These are phyloP conservation scores for Paracentrotus lividus DNA, from an alignment of 53 echinoderm and acorn worm genomes.

Conservation along the genomic window DNA sequence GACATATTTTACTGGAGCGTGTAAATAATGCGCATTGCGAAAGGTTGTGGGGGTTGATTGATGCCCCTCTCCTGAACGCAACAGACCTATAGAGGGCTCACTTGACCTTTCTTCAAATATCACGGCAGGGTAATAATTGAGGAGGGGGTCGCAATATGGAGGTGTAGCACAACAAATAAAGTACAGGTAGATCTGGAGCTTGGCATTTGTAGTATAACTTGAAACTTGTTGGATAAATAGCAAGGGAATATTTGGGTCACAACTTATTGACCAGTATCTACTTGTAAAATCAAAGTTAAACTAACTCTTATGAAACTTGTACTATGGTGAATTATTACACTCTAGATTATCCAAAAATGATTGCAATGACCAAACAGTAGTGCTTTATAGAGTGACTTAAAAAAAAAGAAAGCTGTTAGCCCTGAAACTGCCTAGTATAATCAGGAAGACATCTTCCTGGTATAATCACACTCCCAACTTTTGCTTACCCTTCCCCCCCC, in stretches of 20 bases:
- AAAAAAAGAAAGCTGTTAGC: too few relatives aligned
- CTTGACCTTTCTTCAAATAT: not conserved
- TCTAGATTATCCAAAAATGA: too few relatives aligned
- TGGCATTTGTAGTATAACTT: not conserved
- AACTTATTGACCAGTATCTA: too few relatives aligned
- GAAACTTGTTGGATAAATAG: not conserved
- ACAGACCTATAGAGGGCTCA: constrained; percentile 24
- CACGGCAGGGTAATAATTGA: not conserved
- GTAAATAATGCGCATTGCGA: constrained; percentile 51
- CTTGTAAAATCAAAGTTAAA: too few relatives aligned
- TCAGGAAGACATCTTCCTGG: too few relatives aligned
- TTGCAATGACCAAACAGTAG: too few relatives aligned
- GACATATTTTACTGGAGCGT: constrained; percentile 37
- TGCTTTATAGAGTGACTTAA: too few relatives aligned
- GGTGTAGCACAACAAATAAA: not conserved
- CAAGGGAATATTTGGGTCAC: not conserved
- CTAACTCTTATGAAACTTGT: too few relatives aligned
- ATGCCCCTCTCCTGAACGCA: not conserved
- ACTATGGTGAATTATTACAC: too few relatives aligned
- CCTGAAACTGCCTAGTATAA: too few relatives aligned
- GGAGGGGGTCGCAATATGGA: not conserved
- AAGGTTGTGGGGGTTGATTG: constrained; percentile 12
- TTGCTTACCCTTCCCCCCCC: too few relatives aligned
- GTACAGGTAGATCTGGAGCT: not conserved
- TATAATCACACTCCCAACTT: too few relatives aligned